Evolutionary conservation across 2,113 vertebrate species (phyloP).

Genomic region (Gulo gulo): DNA sequence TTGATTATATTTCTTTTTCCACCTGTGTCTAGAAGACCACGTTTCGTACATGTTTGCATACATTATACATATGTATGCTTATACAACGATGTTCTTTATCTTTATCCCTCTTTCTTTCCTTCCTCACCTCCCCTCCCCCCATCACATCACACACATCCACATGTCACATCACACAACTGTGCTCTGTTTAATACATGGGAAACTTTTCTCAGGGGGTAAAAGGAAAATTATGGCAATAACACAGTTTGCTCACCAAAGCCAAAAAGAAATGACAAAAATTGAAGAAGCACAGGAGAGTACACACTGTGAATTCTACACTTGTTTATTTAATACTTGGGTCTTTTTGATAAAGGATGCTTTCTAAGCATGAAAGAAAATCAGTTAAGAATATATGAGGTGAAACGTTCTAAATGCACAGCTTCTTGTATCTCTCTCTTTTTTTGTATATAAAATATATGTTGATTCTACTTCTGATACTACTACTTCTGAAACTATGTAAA

Average conservation of each 20-base stretch:
- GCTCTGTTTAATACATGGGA: not conserved
- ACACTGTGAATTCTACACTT: not conserved
- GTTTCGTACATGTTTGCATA: not conserved
- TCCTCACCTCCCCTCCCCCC: not conserved
- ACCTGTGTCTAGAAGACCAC: not conserved
- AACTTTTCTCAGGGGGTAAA: not conserved
- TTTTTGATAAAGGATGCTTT: constrained; percentile 19
- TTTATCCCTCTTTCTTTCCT: not conserved
- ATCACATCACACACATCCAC: not conserved
- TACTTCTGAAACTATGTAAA: not conserved
- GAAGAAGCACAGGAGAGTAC: not conserved
- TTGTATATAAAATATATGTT: not conserved
- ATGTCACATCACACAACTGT: not conserved
- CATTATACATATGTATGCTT: not conserved
- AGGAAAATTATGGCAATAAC: not conserved
- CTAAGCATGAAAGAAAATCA: constrained; percentile 21
- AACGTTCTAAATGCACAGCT: not conserved
- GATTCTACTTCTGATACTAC: not conserved
- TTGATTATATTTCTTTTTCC: constrained; percentile 13
- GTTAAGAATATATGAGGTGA: not conserved
- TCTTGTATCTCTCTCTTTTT: not conserved
- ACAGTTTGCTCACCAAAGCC: not conserved
- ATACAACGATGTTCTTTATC: not conserved
- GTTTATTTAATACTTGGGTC: not conserved
- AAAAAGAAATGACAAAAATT: not conserved